Conservation (phyloP, 2,797 vertebrate genomes). For the Silurus lanzhouensis region DNA sequence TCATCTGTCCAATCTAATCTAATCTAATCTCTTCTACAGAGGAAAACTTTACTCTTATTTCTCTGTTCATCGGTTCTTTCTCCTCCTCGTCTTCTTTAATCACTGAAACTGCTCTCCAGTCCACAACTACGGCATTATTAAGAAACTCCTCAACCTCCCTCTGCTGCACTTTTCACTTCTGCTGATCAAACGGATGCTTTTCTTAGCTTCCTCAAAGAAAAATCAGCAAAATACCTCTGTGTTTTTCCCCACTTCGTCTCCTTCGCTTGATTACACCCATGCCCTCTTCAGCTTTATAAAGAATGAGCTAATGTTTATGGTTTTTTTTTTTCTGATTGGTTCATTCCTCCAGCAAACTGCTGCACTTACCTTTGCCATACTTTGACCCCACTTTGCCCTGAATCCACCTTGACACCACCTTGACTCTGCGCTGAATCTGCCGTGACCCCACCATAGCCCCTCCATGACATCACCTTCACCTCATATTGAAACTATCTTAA, state of each 20-base stretch:
- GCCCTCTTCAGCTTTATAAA: neutral
- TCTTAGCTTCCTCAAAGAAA: slow-evolving; percentile 13
- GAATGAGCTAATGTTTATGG: neutral
- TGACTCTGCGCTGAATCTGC: too few species aligned
- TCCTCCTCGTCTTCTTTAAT: neutral
- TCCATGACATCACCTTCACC: too few species aligned
- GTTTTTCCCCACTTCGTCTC: neutral
- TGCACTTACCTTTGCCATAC: neutral
- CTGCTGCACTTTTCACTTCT: slow-evolving; percentile 20
- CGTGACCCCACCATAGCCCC: too few species aligned
- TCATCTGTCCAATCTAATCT: neutral
- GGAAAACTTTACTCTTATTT: neutral
- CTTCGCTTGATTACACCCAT: too few species aligned
- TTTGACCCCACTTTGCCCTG: too few species aligned
- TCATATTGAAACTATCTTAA: too few species aligned
- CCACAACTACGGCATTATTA: neutral
- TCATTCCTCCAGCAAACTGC: neutral
- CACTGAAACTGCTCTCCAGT: slow-evolving; percentile 1
- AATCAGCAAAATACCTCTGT: neutral
- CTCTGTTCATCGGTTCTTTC: neutral
- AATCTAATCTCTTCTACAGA: neutral
- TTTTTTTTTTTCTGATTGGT: neutral
- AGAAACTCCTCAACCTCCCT: neutral
- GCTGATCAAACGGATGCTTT: slow-evolving; percentile 25
- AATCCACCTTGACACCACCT: too few species aligned